Evolutionary conservation across 2,113 vertebrate species (phyloP).

Genomic region (Istiophorus platypterus): DNA sequence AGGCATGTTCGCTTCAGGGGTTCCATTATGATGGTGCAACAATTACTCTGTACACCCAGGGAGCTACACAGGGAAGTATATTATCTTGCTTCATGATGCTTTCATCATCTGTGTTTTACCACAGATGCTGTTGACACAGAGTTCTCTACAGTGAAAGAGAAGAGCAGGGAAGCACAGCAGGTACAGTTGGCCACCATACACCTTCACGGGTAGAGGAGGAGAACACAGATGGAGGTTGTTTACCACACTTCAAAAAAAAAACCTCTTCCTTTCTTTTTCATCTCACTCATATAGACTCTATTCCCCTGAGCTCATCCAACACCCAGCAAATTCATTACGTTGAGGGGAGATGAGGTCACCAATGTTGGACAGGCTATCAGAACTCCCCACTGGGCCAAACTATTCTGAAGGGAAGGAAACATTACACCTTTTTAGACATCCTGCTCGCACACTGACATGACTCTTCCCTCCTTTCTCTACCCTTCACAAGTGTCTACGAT

Average conservation of each 20-base stretch:
- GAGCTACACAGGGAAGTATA: neutral
- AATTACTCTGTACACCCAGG: conserved; percentile 33
- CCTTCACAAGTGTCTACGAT: conserved; percentile 27
- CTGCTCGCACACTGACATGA: conserved; percentile 1
- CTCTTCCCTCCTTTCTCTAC: neutral
- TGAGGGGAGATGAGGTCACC: conserved; percentile 59
- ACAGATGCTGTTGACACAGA: neutral
- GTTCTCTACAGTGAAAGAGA: conserved; percentile 3
- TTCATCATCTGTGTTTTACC: conserved; percentile 39
- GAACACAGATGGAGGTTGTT: conserved; percentile 49
- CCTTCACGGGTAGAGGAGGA: conserved; percentile 2
- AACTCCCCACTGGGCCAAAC: conserved; percentile 35
- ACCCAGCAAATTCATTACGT: conserved; percentile 52
- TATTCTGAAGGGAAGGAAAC: conserved; percentile 41
- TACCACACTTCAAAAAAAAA: conserved; percentile 51
- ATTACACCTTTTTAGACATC: conserved; percentile 15
- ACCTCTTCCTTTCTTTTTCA: conserved; percentile 29
- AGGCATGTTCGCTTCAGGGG: conserved; percentile 2
- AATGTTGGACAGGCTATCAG: conserved; percentile 56
- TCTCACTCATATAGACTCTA: conserved; percentile 3
- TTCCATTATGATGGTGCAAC: conserved; percentile 17
- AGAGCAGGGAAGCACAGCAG: conserved; percentile 30
- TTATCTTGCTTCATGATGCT: conserved; percentile 26
- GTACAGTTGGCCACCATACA: neutral
- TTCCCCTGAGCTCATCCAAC: conserved; percentile 41